A percentile compares a stretch with the other conserved stretches of the same genome.
phyloP scores from a whole-genome alignment of 2,888 invertebrate species.

The Melipona bicolor region DNA sequence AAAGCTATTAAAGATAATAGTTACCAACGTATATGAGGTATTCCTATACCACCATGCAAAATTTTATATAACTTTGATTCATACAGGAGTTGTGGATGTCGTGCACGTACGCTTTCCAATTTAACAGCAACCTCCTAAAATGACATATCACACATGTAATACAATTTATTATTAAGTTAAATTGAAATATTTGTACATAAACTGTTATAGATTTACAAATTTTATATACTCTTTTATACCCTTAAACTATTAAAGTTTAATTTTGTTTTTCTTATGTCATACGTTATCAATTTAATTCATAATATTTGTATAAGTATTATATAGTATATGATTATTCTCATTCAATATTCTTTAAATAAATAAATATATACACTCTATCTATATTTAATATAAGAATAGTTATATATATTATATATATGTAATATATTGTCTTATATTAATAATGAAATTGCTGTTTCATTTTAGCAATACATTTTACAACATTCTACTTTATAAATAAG shows the following conservation, averaged over 20 bases:
- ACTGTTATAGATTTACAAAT: background rate
- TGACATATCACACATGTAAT: conserved; percentile 10
- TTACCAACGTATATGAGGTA: conserved; percentile 94
- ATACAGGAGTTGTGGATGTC: conserved; percentile 99
- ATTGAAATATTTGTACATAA: background rate
- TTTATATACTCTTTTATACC: background rate
- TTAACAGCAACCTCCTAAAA: conserved; percentile 99
- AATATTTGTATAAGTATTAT: background rate
- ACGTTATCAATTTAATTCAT: background rate
- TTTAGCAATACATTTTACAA: background rate
- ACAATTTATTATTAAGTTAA: background rate
- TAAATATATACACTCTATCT: background rate
- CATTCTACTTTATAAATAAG: background rate
- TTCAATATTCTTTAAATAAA: background rate
- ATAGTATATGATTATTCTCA: background rate
- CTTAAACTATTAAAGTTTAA: background rate
- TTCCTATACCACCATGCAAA: conserved; percentile 98
- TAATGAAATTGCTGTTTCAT: background rate
- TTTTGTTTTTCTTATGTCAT: background rate
- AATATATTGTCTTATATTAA: background rate
- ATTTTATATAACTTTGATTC: conserved; percentile 99
- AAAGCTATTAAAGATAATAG: conserved; percentile 31
- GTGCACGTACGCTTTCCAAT: conserved; percentile 97
- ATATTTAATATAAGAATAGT: background rate
- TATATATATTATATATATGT: background rate